Conservation (phyloP, 1,140 invertebrate species). For the Drosophila mayri region DNA sequence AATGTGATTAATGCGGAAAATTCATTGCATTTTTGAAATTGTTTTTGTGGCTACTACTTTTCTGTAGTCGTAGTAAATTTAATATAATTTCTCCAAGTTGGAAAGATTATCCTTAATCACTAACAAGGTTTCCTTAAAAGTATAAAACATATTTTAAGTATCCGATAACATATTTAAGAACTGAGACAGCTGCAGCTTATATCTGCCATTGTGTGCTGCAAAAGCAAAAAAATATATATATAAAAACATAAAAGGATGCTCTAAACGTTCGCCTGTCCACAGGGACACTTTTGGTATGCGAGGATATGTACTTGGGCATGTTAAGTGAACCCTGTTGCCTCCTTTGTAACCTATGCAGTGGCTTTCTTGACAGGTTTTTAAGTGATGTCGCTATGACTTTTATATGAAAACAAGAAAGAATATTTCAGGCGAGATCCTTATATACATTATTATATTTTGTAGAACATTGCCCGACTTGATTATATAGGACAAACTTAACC, state of each 20-base stretch:
- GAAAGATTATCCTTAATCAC: too few relatives aligned
- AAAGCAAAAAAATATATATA: constrained; percentile 42
- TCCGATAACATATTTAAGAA: constrained; percentile 1
- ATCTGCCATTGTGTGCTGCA: constrained; percentile 26
- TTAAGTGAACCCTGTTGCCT: not conserved
- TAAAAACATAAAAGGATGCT: constrained; percentile 58
- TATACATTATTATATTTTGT: not conserved
- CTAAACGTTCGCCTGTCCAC: constrained; percentile 21
- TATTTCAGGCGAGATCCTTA: not conserved
- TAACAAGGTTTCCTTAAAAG: too few relatives aligned
- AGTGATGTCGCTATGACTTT: constrained; percentile 12
- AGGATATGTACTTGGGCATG: constrained; percentile 34
- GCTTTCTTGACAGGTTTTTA: constrained; percentile 11
- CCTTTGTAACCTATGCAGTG: constrained; percentile 24
- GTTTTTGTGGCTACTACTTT: not conserved
- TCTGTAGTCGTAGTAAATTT: not conserved
- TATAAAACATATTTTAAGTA: too few relatives aligned
- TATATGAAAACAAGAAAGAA: not conserved
- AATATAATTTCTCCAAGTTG: not conserved
- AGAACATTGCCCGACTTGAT: not conserved
- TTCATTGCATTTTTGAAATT: not conserved
- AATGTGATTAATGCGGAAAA: not conserved
- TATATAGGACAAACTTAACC: not conserved
- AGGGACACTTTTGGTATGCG: constrained; percentile 39
- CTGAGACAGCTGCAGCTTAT: constrained; percentile 27